Evolutionary conservation across 2,113 vertebrate species (phyloP).

Genomic region (Colistium nudipinnis): DNA sequence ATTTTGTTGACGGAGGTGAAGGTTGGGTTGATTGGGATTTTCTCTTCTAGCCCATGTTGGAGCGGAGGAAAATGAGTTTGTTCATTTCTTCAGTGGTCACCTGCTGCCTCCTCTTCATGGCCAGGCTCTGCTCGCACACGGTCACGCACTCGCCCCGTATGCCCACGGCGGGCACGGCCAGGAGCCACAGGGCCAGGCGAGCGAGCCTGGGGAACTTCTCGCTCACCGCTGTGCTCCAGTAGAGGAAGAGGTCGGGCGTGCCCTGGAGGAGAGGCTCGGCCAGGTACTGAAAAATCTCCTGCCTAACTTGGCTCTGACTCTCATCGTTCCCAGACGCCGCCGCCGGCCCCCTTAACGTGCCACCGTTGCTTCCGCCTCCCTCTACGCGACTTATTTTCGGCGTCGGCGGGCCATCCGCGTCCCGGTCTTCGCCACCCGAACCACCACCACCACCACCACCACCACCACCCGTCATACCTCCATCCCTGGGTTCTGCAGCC

Average conservation of each 20-base stretch:
- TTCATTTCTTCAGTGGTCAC: slow-evolving; percentile 98
- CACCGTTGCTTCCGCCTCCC: slow-evolving; percentile 72
- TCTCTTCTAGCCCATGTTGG: slow-evolving; percentile 92
- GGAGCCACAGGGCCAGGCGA: slow-evolving; percentile 95
- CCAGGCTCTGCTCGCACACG: slow-evolving; percentile 95
- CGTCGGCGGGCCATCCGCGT: slow-evolving; percentile 81
- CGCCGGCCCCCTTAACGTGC: slow-evolving; percentile 34
- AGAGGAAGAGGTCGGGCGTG: slow-evolving; percentile 95
- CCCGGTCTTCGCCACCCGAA: slow-evolving; percentile 86
- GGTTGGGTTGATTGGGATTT: slow-evolving; percentile 62
- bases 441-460: slow-evolving; percentile 81
- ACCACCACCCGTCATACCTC: slow-evolving; percentile 81
- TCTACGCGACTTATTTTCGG: slow-evolving; percentile 88
- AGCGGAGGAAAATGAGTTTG: slow-evolving; percentile 99
- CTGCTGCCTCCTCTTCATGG: slow-evolving; percentile 92
- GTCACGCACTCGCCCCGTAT: slow-evolving; percentile 90
- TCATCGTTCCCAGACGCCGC: slow-evolving; percentile 58
- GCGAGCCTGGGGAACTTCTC: slow-evolving; percentile 94
- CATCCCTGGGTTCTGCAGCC: slow-evolving; percentile 87
- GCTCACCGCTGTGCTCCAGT: slow-evolving; percentile 91
- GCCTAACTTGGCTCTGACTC: slow-evolving; percentile 86
- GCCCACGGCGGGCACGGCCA: slow-evolving; percentile 95
- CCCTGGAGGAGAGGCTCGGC: slow-evolving; percentile 82
- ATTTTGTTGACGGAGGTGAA: slow-evolving; percentile 69
- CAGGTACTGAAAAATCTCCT: slow-evolving; percentile 86